phyloP scores from a whole-genome alignment of 2,113 vertebrate genomes.

The Ictidomys tridecemlineatus region DNA sequence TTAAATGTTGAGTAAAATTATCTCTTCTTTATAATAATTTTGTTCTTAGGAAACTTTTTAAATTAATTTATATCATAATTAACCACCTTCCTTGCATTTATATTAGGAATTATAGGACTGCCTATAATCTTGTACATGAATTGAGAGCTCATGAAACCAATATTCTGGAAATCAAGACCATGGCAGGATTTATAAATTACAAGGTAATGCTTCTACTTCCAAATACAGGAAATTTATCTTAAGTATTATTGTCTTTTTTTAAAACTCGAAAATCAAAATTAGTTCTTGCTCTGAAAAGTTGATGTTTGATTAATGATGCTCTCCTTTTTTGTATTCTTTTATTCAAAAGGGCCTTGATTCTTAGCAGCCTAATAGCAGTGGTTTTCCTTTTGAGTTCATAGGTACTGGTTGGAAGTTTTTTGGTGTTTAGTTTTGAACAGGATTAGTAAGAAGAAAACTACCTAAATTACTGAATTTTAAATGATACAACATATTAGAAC shows the following conservation, averaged over 20 bases:
- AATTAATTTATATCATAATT: background rate
- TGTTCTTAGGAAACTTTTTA: conserved; percentile 34
- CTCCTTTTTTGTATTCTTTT: background rate
- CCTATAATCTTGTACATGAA: conserved; percentile 97
- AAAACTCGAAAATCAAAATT: conserved; percentile 40
- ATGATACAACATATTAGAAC: background rate
- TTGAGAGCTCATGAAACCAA: conserved; percentile 98
- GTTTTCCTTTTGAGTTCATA: background rate
- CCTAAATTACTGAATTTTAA: background rate
- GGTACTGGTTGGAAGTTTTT: background rate
- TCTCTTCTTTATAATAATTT: conserved; percentile 57
- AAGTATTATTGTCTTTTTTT: conserved; percentile 13
- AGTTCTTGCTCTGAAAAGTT: conserved; percentile 30
- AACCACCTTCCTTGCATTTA: conserved; percentile 43
- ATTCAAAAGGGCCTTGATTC: background rate
- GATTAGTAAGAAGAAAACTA: background rate
- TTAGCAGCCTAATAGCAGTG: background rate
- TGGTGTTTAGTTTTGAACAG: background rate
- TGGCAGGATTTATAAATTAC: conserved; percentile 99
- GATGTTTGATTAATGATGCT: background rate
- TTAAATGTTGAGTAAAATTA: background rate
- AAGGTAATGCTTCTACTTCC: conserved; percentile 90
- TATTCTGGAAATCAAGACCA: conserved; percentile 98
- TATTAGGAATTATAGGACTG: conserved; percentile 95
- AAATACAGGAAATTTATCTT: conserved; percentile 53